phyloP scores from a whole-genome alignment of 2,888 invertebrate species.

The Latrodectus elegans region DNA sequence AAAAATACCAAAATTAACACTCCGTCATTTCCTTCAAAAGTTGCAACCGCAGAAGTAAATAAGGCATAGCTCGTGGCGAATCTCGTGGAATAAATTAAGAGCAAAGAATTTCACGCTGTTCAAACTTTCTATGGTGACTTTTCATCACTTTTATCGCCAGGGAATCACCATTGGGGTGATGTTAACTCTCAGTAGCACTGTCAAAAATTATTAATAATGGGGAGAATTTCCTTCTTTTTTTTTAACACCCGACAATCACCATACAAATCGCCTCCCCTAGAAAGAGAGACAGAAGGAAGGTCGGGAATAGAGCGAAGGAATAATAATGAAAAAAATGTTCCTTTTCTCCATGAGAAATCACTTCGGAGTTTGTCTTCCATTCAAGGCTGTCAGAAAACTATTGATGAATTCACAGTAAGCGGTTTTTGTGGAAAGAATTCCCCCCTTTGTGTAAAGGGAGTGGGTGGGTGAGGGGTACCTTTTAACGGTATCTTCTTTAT shows the following conservation, averaged over 20 bases:
- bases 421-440: slow-evolving; percentile 15
- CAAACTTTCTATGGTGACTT: not conserved
- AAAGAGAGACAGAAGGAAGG: not conserved
- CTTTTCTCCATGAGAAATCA: slow-evolving; percentile 32
- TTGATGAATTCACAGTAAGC: slow-evolving; percentile 53
- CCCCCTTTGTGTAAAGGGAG: not conserved
- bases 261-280: not conserved
- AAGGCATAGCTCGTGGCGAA: too few species aligned
- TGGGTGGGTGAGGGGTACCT: not conserved
- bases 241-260: not conserved
- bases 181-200: not conserved
- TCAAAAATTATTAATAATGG: slow-evolving; percentile 51
- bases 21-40: too few species aligned
- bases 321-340: not conserved
- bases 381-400: slow-evolving; percentile 40
- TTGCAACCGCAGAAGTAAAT: too few species aligned
- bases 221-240: not conserved
- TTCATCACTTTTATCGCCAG: not conserved
- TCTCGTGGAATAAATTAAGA: not conserved
- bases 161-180: not conserved
- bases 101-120: not conserved
- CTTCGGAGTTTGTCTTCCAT: slow-evolving; percentile 28
- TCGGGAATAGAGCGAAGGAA: not conserved
- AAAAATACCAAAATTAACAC: too few species aligned
- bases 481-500: slow-evolving; percentile 5